These are phyloP conservation scores for Epinotia ramella DNA, from an alignment of 2,888 invertebrate species.

Conservation along the genomic window DNA sequence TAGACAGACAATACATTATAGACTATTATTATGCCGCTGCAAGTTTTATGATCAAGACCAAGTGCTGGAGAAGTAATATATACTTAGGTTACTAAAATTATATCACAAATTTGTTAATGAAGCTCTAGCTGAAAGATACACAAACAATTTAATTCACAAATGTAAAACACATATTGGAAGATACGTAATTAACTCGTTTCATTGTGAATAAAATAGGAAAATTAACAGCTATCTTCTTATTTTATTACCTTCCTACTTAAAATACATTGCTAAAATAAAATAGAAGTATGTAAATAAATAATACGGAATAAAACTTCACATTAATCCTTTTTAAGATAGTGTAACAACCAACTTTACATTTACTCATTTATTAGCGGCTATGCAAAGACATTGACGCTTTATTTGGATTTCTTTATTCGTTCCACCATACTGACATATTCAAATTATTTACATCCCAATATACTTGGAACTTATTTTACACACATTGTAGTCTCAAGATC, in stretches of 20 bases:
- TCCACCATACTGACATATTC: neutral
- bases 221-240: neutral
- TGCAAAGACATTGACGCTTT: neutral
- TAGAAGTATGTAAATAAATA: neutral
- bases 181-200: too few relatives aligned
- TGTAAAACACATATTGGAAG: too few relatives aligned
- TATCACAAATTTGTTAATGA: constrained; percentile 2
- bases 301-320: neutral
- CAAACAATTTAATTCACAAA: neutral
- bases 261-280: neutral
- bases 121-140: neutral
- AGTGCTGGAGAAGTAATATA: neutral
- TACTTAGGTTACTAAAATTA: constrained; percentile 1
- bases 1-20: neutral
- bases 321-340: neutral
- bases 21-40: neutral
- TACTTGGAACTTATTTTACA: constrained; percentile 3
- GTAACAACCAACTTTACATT: neutral
- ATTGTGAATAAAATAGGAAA: neutral
- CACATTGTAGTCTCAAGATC: neutral
- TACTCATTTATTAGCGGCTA: neutral
- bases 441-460: constrained; percentile 6
- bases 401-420: neutral
- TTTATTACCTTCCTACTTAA: too few relatives aligned
- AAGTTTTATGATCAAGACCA: neutral